Evolutionary conservation across 2,113 vertebrate genomes (phyloP).

Genomic region (Prionailurus bengalensis): DNA sequence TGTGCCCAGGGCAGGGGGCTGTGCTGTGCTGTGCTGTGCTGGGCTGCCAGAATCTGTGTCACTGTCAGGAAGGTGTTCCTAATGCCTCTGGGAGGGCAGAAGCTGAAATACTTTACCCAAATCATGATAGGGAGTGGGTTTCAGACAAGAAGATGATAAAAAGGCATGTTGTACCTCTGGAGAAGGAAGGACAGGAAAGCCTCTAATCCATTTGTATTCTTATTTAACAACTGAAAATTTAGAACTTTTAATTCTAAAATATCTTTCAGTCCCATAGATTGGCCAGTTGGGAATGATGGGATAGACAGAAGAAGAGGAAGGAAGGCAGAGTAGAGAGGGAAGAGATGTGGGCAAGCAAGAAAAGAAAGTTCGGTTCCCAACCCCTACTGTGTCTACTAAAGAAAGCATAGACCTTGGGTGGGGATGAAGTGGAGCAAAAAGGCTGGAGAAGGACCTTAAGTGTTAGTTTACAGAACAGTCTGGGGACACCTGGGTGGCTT

Average conservation of each 20-base stretch:
- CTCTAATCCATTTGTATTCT: not conserved
- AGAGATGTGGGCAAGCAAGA: not conserved
- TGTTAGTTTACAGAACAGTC: not conserved
- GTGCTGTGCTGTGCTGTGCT: too few relatives aligned
- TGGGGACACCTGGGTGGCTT: too few relatives aligned
- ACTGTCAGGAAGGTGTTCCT: not conserved
- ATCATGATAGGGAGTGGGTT: not conserved
- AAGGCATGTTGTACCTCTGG: not conserved
- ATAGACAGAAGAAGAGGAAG: not conserved
- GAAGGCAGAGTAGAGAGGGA: not conserved
- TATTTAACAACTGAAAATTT: constrained; percentile 4
- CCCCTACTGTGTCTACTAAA: not conserved
- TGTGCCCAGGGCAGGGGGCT: not conserved
- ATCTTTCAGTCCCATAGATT: not conserved
- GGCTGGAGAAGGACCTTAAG: not conserved
- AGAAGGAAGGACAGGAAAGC: not conserved
- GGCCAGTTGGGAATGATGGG: not conserved
- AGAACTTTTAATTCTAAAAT: not conserved
- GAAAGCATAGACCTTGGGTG: not conserved
- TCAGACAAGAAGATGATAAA: not conserved
- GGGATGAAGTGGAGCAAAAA: not conserved
- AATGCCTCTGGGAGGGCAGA: not conserved
- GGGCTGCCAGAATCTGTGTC: not conserved
- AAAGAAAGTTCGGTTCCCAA: not conserved
- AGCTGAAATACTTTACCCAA: not conserved